A percentile compares a stretch with the other conserved stretches of the same genome.
phyloP scores from a whole-genome alignment of 2,888 invertebrate genomes.

The Zeuzera pyrina region DNA sequence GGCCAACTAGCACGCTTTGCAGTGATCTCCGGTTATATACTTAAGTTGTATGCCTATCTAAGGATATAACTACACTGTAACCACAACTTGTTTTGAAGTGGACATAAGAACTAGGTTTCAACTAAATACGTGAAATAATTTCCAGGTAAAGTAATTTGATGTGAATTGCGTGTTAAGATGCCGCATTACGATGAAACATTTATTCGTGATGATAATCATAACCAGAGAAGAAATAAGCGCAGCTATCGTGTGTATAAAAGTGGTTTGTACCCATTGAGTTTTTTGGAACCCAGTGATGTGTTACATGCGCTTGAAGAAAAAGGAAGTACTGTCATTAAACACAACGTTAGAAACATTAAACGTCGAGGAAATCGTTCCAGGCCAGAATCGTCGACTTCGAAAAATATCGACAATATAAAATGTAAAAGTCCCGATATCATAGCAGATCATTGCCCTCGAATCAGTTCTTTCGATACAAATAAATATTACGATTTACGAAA shows the following conservation, averaged over 20 bases:
- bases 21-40: no score
- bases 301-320: constrained; percentile 49
- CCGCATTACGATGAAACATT: constrained; percentile 70
- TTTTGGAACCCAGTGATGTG: constrained; percentile 45
- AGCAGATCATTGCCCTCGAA: constrained; percentile 48
- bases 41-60: background rate
- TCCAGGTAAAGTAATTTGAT: no score
- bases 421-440: constrained; percentile 49
- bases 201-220: constrained; percentile 59
- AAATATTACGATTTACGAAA: constrained; percentile 53
- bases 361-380: constrained; percentile 43
- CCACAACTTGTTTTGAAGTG: no score
- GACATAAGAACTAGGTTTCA: no score
- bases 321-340: constrained; percentile 55
- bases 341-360: constrained; percentile 58
- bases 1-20: constrained; percentile 26
- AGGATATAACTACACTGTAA: no score
- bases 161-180: constrained; percentile 30
- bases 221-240: constrained; percentile 64
- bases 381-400: constrained; percentile 27
- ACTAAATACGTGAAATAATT: no score
- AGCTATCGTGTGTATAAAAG: constrained; percentile 67
- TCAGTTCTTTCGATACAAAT: constrained; percentile 39
- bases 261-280: constrained; percentile 43
- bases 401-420: constrained; percentile 21